Evolutionary conservation across 2,888 invertebrate genomes (phyloP).

Genomic region (Ramazzottius varieornatus): DNA sequence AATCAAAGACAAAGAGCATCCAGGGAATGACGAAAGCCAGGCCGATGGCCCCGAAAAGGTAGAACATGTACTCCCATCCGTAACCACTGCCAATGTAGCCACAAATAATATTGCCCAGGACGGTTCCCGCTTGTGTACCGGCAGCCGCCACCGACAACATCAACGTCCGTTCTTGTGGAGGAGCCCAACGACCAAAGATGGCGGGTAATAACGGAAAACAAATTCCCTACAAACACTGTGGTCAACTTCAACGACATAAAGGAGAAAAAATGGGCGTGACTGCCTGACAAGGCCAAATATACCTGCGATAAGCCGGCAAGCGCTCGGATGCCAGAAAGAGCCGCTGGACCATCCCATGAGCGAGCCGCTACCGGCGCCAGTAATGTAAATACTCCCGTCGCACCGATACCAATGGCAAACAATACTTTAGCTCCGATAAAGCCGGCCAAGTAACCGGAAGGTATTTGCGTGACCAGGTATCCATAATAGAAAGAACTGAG

Average conservation of each 20-base stretch:
- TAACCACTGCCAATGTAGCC: slow-evolving; percentile 16
- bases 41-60: slow-evolving; percentile 17
- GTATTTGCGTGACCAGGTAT: slow-evolving; percentile 21
- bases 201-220: background rate
- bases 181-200: slow-evolving; percentile 1
- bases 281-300: no score
- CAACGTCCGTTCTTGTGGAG: background rate
- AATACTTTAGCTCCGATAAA: slow-evolving; percentile 19
- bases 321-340: slow-evolving; percentile 17
- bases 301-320: slow-evolving; percentile 22
- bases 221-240: background rate
- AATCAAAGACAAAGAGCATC: background rate
- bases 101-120: slow-evolving; percentile 18
- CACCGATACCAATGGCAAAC: slow-evolving; percentile 19
- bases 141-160: background rate
- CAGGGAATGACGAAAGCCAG: background rate
- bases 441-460: slow-evolving; percentile 16
- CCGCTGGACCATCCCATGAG: slow-evolving; percentile 14
- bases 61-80: slow-evolving; percentile 22
- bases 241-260: no score
- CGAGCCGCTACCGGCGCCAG: slow-evolving; percentile 19
- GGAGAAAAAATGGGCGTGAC: no score
- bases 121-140: slow-evolving; percentile 18
- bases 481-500: slow-evolving; percentile 22
- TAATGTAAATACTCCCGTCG: slow-evolving; percentile 19